These are phyloP conservation scores for Yponomeuta malinellus DNA, from an alignment of 2,888 invertebrate genomes.

Conservation along the genomic window DNA sequence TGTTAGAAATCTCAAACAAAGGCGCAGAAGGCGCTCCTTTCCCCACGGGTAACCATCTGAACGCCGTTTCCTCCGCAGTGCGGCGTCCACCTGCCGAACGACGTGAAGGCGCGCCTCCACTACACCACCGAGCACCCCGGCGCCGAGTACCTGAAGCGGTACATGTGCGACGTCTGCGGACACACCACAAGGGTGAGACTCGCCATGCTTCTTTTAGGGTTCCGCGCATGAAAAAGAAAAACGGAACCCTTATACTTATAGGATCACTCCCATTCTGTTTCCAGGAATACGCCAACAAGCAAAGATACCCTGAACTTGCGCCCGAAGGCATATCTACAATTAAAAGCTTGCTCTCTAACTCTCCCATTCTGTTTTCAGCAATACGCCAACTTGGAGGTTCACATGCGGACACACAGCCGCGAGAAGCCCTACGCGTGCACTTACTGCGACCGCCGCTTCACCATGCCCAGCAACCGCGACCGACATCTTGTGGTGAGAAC, in stretches of 20 bases:
- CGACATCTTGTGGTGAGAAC: slow-evolving; percentile 58
- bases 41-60: no score
- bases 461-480: slow-evolving; percentile 66
- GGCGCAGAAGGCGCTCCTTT: no score
- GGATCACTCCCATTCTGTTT: no score
- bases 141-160: slow-evolving; percentile 57
- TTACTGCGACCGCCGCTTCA: slow-evolving; percentile 63
- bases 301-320: background rate
- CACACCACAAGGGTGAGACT: slow-evolving; percentile 53
- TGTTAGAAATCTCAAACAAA: no score
- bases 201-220: background rate
- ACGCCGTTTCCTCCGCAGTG: slow-evolving; percentile 36
- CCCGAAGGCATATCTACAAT: no score
- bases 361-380: slow-evolving; percentile 37
- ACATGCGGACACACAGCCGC: slow-evolving; percentile 65
- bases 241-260: no score
- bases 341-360: background rate
- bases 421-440: slow-evolving; percentile 68
- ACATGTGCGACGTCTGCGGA: slow-evolving; percentile 69
- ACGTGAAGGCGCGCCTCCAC: slow-evolving; percentile 57
- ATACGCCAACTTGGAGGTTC: slow-evolving; percentile 66
- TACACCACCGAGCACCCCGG: slow-evolving; percentile 64
- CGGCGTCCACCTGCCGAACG: slow-evolving; percentile 47
- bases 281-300: background rate
- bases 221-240: no score